Conservation (phyloP, 2,113 vertebrate species). For the Tauraco erythrolophus region DNA sequence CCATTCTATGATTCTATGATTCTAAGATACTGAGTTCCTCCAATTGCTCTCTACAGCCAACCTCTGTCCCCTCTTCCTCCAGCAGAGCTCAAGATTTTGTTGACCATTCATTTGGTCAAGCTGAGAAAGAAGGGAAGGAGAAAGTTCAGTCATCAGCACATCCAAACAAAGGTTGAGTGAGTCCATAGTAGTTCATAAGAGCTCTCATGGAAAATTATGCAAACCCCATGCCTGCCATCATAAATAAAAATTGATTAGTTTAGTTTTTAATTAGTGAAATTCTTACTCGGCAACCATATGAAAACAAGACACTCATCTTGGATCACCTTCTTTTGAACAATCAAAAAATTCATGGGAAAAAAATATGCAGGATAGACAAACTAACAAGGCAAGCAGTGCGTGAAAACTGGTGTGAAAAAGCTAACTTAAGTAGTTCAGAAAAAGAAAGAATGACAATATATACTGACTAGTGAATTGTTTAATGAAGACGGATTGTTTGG, state of each 20-base stretch:
- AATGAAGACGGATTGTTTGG: constrained; percentile 57
- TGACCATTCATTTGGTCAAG: background rate
- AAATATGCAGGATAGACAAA: background rate
- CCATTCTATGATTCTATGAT: too few species aligned
- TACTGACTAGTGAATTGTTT: constrained; percentile 29
- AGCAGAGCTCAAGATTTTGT: background rate
- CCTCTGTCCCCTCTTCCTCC: background rate
- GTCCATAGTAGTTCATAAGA: background rate
- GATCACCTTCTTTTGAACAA: background rate
- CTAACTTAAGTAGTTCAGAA: constrained; percentile 2
- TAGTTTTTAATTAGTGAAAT: background rate
- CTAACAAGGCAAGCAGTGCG: background rate
- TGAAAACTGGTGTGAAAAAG: background rate
- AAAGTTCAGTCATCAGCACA: background rate
- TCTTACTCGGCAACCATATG: background rate
- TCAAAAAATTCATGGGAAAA: background rate
- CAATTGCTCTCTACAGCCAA: background rate
- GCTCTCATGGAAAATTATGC: background rate
- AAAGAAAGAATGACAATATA: background rate
- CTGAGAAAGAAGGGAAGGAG: background rate
- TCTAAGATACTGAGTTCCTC: background rate
- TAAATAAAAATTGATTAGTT: background rate
- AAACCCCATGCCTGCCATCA: background rate
- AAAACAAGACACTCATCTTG: background rate
- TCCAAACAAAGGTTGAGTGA: background rate